Conservation (phyloP, 2,113 vertebrate genomes). For the Osmerus eperlanus region DNA sequence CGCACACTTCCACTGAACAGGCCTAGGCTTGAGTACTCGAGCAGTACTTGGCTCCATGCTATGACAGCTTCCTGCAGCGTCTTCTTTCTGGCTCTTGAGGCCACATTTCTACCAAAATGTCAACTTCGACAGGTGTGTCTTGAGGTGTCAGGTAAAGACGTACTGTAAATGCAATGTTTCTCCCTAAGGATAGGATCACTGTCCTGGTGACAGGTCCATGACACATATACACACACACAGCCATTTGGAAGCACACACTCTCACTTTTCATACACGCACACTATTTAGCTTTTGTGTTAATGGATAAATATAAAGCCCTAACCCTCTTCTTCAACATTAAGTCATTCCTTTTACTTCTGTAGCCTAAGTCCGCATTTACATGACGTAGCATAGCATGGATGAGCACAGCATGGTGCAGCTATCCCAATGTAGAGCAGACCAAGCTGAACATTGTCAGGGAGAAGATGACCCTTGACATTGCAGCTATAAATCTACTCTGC, state of each 20-base stretch:
- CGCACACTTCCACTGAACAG: no score
- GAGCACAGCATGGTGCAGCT: no score
- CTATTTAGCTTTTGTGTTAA: no score
- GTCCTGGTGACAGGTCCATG: conserved; percentile 22
- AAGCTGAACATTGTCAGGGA: background rate
- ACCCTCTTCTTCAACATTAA: background rate
- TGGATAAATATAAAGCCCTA: conserved; percentile 4
- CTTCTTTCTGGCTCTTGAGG: no score
- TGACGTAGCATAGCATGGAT: conserved; percentile 24
- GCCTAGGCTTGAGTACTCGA: no score
- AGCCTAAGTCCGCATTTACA: conserved; percentile 33
- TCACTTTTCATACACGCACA: background rate
- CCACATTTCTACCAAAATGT: background rate
- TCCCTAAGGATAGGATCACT: background rate
- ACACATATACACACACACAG: conserved; percentile 1
- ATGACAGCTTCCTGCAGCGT: no score
- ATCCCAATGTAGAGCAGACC: no score
- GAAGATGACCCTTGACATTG: conserved; percentile 25
- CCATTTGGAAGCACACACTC: background rate
- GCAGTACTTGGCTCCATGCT: no score
- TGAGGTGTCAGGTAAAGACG: background rate
- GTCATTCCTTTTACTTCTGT: background rate
- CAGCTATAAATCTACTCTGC: conserved; percentile 36
- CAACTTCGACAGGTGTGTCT: no score
- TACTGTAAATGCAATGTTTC: background rate